Evolutionary conservation across 2,888 invertebrate genomes (phyloP), one percentile per base, ranked within the genome.

Genomic region (Hemithea aestivaria): DNA sequence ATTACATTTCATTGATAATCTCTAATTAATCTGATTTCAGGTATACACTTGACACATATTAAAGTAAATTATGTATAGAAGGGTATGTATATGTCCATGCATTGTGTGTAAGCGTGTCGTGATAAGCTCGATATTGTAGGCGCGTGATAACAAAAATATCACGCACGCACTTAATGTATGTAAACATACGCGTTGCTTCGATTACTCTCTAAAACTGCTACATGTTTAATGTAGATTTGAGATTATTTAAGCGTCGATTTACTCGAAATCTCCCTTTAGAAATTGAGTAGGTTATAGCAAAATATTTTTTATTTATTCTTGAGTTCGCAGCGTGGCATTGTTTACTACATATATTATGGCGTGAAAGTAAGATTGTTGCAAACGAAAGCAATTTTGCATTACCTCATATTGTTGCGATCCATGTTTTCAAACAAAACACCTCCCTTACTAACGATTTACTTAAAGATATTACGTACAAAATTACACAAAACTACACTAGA

Each of bases 401-500:
- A 83, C 87, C 87, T 85, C 81, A 84, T 79, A 80, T 73, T 71
- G 60, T 74, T 84, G 61, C 83, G 79, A 61, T 83, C 83, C 81
- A 83, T 83, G 50, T 66, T 76, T 62, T 53, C 45, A 60, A 62
- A 58, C 56, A 62, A 30, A 45, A 40, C 29, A 35, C 35, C 31
- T 43, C 29, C 26, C 32, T 47, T 25, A 45, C 35, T 21, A 32
- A 20, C 16, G 28, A 25, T 32, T 36, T 12, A 21, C 46, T 34
- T 44, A 38, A 29, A 35, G 43, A 51, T 31, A 37, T 47, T 48
- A 35, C 43, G 48, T 35, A 45, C 50, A 59, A 62, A 33, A 51
- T 57, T 58, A 46, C 59, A 56, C 58, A 66, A 63, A 49, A 44
- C 53, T 69, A 66, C 35, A 38, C 41, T 63, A 52, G 48, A 46